These are phyloP conservation scores for Steinernema carpocapsae DNA, from an alignment of 2,888 invertebrate species.

Conservation along the genomic window DNA sequence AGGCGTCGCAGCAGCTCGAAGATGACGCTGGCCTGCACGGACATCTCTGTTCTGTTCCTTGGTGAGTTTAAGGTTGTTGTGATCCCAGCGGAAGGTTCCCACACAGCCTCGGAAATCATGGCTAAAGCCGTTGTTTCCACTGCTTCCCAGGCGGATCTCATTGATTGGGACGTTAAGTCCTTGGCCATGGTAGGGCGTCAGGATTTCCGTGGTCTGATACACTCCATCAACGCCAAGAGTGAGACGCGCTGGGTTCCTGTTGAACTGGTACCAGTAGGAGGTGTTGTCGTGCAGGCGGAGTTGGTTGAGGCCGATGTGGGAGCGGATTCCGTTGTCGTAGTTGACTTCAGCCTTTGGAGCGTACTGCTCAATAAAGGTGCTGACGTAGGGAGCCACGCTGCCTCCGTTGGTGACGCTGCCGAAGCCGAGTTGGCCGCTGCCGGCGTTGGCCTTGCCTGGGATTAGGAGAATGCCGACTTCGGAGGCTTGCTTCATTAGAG, in stretches of 20 bases:
- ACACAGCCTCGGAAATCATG: conserved; percentile 74
- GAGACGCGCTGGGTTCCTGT: conserved; percentile 58
- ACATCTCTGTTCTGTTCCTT: conserved; percentile 33
- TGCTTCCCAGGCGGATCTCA: conserved; percentile 51
- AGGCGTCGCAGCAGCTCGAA: neutral
- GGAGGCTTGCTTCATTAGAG: conserved; percentile 71
- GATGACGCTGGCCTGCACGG: neutral
- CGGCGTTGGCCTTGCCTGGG: conserved; percentile 72
- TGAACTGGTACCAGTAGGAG: conserved; percentile 61
- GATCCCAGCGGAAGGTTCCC: conserved; percentile 86
- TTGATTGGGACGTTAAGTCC: conserved; percentile 54
- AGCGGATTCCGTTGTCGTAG: conserved; percentile 41
- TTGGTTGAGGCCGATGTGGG: conserved; percentile 17
- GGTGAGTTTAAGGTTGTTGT: conserved; percentile 86
- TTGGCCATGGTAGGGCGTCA: conserved; percentile 47
- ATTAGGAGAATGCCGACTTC: conserved; percentile 90
- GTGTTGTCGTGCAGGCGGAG: conserved; percentile 54
- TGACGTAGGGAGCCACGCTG: conserved; percentile 33
- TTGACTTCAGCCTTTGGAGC: conserved; percentile 43
- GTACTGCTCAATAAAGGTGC: neutral
- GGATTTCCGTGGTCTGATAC: conserved; percentile 50
- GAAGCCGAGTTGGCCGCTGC: conserved; percentile 70
- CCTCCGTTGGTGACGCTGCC: conserved; percentile 49
- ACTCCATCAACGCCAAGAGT: conserved; percentile 60
- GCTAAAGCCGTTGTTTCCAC: neutral